phyloP scores from a whole-genome alignment of 2,797 vertebrate genomes.

The Pempheris klunzingeri region DNA sequence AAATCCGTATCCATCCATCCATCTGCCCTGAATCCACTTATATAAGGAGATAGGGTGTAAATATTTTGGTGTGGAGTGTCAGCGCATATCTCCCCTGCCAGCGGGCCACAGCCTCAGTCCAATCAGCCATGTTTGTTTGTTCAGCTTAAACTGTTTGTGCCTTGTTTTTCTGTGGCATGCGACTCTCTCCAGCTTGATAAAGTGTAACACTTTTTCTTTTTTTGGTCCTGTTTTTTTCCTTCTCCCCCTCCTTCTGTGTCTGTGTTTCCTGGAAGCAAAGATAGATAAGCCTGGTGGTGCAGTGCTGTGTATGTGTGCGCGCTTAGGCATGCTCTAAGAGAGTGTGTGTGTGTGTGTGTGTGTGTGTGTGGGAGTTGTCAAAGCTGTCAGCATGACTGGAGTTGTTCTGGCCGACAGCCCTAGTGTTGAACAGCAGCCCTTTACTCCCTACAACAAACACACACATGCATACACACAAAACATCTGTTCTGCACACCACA shows the following conservation, averaged over 20 bases:
- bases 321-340: conserved; percentile 24
- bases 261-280: conserved; percentile 69
- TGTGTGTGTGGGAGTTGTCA: conserved; percentile 67
- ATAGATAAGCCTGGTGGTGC: conserved; percentile 73
- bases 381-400: conserved; percentile 78
- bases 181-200: conserved; percentile 76
- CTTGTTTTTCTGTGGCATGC: conserved; percentile 78
- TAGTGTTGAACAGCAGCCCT: conserved; percentile 73
- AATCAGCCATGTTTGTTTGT: conserved; percentile 86
- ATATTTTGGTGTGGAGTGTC: conserved; percentile 79
- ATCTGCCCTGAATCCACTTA: conserved; percentile 79
- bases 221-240: conserved; percentile 18
- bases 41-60: conserved; percentile 83
- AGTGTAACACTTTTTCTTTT: conserved; percentile 66
- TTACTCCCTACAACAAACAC: conserved; percentile 67
- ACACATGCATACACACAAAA: conserved; percentile 50
- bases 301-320: conserved; percentile 32
- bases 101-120: conserved; percentile 67
- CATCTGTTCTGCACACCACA: conserved; percentile 64
- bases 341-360: conserved; percentile 11
- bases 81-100: conserved; percentile 67
- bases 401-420: conserved; percentile 78
- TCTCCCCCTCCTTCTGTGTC: conserved; percentile 37
- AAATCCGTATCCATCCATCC: conserved; percentile 68
- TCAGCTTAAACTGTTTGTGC: conserved; percentile 86